These are phyloP conservation scores for Bombyx mori DNA, from an alignment of 1,140 invertebrate species.

Conservation along the genomic window ASM3026992v2 NC_085131.1:1631501-1632000, in stretches of 20 bases:
- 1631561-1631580: slow-evolving; percentile 33
- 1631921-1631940: slow-evolving; percentile 15
- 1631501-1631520: slow-evolving; percentile 48
- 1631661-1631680: slow-evolving; percentile 68
- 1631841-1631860: slow-evolving; percentile 3
- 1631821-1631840: slow-evolving; percentile 22
- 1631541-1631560: slow-evolving; percentile 54
- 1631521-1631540: slow-evolving; percentile 67
- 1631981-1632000: slow-evolving; percentile 66
- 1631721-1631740: slow-evolving; percentile 67
- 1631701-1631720: slow-evolving; percentile 68
- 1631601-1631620: slow-evolving; percentile 12
- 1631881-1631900: slow-evolving; percentile 10
- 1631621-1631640: slow-evolving; percentile 17
- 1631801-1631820: slow-evolving; percentile 41
- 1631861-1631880: background rate
- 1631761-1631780: slow-evolving; percentile 42
- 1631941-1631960: slow-evolving; percentile 13
- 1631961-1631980: slow-evolving; percentile 22
- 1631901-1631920: slow-evolving; percentile 20
- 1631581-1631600: slow-evolving; percentile 24
- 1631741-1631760: slow-evolving; percentile 51
- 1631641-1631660: slow-evolving; percentile 64
- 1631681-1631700: slow-evolving; percentile 71
- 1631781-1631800: slow-evolving; percentile 57